Evolutionary conservation across 2,888 invertebrate species (phyloP), one percentile per base, ranked within the genome.

Genomic region (Trichopria drosophilae): DNA sequence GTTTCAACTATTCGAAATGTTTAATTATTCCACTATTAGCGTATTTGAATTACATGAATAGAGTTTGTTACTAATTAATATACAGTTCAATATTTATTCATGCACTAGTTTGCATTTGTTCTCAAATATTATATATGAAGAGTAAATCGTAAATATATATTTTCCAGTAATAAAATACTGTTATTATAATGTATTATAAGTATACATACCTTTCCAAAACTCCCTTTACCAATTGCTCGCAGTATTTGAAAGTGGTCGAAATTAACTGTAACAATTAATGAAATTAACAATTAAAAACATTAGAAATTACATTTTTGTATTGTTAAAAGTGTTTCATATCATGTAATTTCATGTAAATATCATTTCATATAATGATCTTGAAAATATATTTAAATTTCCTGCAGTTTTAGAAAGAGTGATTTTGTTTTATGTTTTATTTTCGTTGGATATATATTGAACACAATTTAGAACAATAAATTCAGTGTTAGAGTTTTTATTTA

Each of bases 181-280:
- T 35, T 6, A 10, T 18, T 3, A 16, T 10, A 13, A 5, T 16
- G 13, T 18, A n/a, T 18, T 28, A 22, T 19, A 16, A 20, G 12
- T 6, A 4, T 40, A 32, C 83, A 77, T 77, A 90, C 90, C 84
- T 91, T 92, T 61, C 91, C 90, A 69, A 91, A 92, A 71, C 90
- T 90, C 50, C 91, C 91, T 75, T 89, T 87, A 37, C 91, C 91
- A 66, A 91, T 91, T 26, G 90, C 89, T 57, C 91, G 79, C 44
- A 91, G 78, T 60, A 91, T 88, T 80, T 88, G 87, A 76, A 91
- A 92, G 76, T 90, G 88, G 76, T 89, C 88, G 75, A 90, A 89
- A 74, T 86, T 87, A 52, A 90, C 88, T 86, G 82, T 47, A 82
- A 81, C 64, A 70, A 65, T 73, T 63, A 65, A 59, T 61, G 26